Conservation (phyloP, 2,113 vertebrate species). For the Brevimyrus niger region DNA sequence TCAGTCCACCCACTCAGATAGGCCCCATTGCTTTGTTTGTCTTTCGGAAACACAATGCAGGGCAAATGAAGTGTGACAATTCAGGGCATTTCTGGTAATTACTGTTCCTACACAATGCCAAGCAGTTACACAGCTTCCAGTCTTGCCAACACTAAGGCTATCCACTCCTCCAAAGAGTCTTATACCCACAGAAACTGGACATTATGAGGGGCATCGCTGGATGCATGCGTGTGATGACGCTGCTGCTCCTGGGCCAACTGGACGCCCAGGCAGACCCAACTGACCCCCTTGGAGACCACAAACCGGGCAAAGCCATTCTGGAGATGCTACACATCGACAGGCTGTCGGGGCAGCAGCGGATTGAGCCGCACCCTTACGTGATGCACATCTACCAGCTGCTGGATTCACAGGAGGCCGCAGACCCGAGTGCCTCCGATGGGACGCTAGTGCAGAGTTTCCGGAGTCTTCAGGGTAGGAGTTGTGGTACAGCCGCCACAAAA, state of each 20-base stretch:
- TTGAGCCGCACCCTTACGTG: conserved; percentile 61
- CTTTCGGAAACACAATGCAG: conserved; percentile 32
- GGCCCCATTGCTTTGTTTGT: conserved; percentile 17
- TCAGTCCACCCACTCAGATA: conserved; percentile 26
- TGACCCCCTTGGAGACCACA: conserved; percentile 23
- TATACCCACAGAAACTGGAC: not conserved
- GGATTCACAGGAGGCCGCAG: conserved; percentile 39
- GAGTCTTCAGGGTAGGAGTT: conserved; percentile 44
- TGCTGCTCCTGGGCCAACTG: conserved; percentile 10
- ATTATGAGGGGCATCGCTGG: not conserved
- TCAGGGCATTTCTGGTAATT: conserved; percentile 51
- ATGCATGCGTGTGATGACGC: not conserved
- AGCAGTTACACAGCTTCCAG: conserved; percentile 28
- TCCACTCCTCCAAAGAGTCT: conserved; percentile 17
- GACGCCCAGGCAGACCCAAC: conserved; percentile 14
- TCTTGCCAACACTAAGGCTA: not conserved
- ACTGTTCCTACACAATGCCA: conserved; percentile 49
- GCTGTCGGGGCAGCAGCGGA: conserved; percentile 47
- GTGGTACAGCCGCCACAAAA: too few relatives aligned
- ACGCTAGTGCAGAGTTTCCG: conserved; percentile 59
- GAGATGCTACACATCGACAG: conserved; percentile 64
- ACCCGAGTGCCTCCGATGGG: conserved; percentile 44
- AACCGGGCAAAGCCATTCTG: conserved; percentile 52
- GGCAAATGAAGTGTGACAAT: conserved; percentile 52
- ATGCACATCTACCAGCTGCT: conserved; percentile 50